Conservation (phyloP, 1,140 invertebrate species). For the Calycopis cecrops region DNA sequence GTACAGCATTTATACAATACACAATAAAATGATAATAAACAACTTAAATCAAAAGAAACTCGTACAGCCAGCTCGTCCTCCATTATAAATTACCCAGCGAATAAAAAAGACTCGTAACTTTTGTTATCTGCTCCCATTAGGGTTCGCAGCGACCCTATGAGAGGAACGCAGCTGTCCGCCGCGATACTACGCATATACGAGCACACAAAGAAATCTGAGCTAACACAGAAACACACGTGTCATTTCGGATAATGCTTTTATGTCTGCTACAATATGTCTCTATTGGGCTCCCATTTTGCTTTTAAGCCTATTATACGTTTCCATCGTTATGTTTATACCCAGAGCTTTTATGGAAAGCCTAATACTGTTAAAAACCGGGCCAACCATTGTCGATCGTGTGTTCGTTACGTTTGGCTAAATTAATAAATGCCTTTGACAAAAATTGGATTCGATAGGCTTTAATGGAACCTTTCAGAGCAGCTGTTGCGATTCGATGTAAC, state of each 20-base stretch:
- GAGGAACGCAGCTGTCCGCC: neutral
- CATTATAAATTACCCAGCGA: no score
- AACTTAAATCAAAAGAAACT: no score
- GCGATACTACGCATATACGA: no score
- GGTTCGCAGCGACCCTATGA: neutral
- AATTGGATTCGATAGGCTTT: neutral
- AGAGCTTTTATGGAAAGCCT: neutral
- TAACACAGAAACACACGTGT: neutral
- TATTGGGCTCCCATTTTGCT: no score
- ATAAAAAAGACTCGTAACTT: neutral
- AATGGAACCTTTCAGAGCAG: conserved; percentile 7
- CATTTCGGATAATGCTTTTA: conserved; percentile 7
- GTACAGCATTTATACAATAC: no score
- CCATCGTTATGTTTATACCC: neutral
- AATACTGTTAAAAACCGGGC: neutral
- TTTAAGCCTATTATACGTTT: neutral
- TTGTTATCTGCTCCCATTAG: conserved; percentile 1
- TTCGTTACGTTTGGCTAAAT: neutral
- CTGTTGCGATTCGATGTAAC: no score
- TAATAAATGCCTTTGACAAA: neutral
- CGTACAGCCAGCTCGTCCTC: no score
- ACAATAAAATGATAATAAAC: no score
- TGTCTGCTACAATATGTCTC: neutral
- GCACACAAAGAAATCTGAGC: neutral
- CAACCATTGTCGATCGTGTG: no score